phyloP scores from a whole-genome alignment of 2,113 vertebrate species.

The Caretta caretta region DNA sequence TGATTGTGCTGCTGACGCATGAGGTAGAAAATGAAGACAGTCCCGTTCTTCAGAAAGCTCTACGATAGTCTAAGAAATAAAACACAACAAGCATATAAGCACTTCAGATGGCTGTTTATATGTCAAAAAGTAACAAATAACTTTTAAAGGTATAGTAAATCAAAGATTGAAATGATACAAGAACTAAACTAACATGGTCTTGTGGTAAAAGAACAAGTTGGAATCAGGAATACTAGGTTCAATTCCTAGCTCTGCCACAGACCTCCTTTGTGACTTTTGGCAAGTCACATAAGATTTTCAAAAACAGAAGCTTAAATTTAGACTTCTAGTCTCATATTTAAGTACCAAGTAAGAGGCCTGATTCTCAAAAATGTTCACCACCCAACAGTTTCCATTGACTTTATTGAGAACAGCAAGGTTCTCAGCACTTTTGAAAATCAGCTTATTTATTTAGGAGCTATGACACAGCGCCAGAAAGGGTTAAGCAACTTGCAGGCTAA shows the following conservation, averaged over 20 bases:
- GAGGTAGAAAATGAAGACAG: conserved; percentile 89
- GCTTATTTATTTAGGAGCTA: not conserved
- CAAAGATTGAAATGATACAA: not conserved
- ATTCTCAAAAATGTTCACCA: not conserved
- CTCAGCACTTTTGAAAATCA: not conserved
- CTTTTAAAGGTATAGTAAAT: not conserved
- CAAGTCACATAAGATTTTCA: not conserved
- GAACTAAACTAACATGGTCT: not conserved
- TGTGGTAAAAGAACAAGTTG: accelerated
- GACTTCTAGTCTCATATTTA: not conserved
- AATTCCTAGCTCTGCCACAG: not conserved
- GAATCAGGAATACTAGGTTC: not conserved
- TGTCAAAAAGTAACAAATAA: not conserved
- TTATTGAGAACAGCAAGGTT: not conserved
- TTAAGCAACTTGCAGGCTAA: not conserved
- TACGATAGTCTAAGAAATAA: conserved; percentile 86
- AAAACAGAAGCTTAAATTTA: not conserved
- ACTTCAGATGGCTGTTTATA: not conserved
- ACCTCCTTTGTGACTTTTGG: not conserved
- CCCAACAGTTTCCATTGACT: not conserved
- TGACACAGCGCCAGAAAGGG: not conserved
- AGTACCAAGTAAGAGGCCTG: not conserved
- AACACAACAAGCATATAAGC: not conserved
- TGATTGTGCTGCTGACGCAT: conserved; percentile 84
- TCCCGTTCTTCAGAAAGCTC: conserved; percentile 96